Percentiles rank a stretch among this genome's conserved stretches.
These are phyloP conservation scores for Bovichtus diacanthus DNA, from an alignment of 2,797 vertebrate species.

Conservation along the genomic window DNA sequence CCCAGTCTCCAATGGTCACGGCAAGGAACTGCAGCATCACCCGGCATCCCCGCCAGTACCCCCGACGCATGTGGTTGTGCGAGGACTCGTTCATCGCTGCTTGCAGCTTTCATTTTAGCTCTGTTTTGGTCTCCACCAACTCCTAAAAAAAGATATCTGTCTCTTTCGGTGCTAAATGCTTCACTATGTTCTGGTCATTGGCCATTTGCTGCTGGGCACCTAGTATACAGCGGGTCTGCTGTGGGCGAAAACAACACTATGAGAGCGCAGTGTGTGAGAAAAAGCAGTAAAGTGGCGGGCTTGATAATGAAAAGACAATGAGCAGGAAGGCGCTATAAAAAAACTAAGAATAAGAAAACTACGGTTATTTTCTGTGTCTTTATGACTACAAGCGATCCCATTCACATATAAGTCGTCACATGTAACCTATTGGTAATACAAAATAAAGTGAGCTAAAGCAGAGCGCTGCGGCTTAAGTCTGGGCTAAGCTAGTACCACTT, in stretches of 20 bases:
- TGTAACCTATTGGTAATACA: slow-evolving; percentile 1
- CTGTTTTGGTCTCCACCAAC: slow-evolving; percentile 14
- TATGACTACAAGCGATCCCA: background rate
- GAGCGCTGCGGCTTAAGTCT: slow-evolving; percentile 33
- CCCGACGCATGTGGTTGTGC: no score
- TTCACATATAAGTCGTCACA: background rate
- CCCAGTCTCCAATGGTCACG: no score
- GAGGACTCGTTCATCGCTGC: no score
- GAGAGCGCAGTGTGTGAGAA: background rate
- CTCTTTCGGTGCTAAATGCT: background rate
- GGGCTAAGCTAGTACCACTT: slow-evolving; percentile 30
- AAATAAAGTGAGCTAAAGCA: slow-evolving; percentile 23
- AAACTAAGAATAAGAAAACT: background rate
- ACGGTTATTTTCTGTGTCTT: background rate
- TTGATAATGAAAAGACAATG: background rate
- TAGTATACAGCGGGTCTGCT: background rate
- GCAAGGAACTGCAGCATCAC: no score
- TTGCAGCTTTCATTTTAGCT: background rate
- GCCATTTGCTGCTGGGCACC: background rate
- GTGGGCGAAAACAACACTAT: no score
- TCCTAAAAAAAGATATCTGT: background rate
- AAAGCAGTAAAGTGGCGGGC: background rate
- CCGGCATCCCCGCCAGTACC: no score
- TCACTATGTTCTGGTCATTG: background rate
- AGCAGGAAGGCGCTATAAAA: background rate